Evolutionary conservation across 1,140 invertebrate species (phyloP), one percentile per base, ranked within the genome.

Genomic region (Acromyrmex heyeri): DNA sequence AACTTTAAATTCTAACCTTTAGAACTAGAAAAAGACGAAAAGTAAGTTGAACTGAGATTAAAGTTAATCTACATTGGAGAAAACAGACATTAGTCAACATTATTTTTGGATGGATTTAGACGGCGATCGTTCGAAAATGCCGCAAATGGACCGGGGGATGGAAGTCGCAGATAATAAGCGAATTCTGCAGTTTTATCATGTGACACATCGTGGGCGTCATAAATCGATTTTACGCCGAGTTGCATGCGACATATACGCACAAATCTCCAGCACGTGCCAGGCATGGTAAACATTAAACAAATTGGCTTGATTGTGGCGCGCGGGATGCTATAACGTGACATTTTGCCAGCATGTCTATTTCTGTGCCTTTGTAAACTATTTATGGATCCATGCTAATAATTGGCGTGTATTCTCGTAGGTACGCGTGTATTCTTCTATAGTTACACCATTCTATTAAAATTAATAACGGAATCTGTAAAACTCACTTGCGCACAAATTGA

Each of bases 291-390:
- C 38, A 44, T 10, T 44, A 10, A 44, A 44, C 65, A 59, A 81
- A 70, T 48, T 6, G 27, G 14, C 16, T 48, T 12, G 21, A 59
- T 59, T 59, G 24, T n/a, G 16, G 0, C 1, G 6, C 34, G 6
- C 21, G 24, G 21, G 18, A 59, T 59, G 21, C 50, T 38, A 34
- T 82, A 82, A 82, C 34, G 65, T 82, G 78, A 82, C 67, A 59
- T 82, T 82, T 44, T 53, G 50, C 50, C 6, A 6, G 18, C 4
- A 14, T 10, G 18, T 70, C 16, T 72, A 72, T 72, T 82, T 59
- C 4, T 21, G 21, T 62, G 38, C 18, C 30, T 38, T 44, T 65
- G 18, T 61, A n/a, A 3, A 18, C 27, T 2, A 1, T 62, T 64
- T 78, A 18, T 12, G 1, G 1, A 12, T 78, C 12, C 21, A 16